Percentiles rank a stretch among this genome's conserved stretches.
Evolutionary conservation across 2,797 vertebrate species (phyloP).

Genomic region (Busarellus nigricollis): DNA sequence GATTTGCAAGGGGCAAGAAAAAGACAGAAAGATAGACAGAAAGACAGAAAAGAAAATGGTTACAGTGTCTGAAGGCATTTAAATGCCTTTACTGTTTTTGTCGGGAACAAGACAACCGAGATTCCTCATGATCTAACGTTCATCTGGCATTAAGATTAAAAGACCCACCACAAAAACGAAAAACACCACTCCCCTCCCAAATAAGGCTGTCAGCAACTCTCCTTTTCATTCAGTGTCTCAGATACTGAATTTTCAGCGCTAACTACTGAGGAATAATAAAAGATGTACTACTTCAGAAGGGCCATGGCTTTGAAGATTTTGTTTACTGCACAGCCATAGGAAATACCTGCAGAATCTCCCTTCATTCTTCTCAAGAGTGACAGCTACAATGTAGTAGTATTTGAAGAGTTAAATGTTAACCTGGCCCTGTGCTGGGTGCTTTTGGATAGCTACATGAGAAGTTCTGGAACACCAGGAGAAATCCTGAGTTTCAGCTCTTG

Average conservation of each 20-base stretch:
- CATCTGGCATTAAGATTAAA: neutral
- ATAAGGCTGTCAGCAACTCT: neutral
- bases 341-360: neutral
- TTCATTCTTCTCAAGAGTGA: neutral
- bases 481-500: neutral
- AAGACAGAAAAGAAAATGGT: neutral
- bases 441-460: neutral
- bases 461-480: neutral
- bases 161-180: neutral
- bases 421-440: neutral
- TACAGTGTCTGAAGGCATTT: neutral
- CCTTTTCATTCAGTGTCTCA: neutral
- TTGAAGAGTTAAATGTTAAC: neutral
- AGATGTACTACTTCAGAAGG: neutral
- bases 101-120: neutral
- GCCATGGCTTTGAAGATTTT: neutral
- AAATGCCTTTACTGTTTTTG: neutral
- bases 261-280: neutral
- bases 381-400: fast-evolving
- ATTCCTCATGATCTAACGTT: slow-evolving; percentile 1
- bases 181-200: neutral
- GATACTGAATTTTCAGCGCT: neutral
- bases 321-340: neutral
- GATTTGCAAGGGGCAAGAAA: neutral
- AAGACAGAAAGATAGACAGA: neutral